Conservation (phyloP, 2,113 vertebrate genomes). For the Brachionichthys hirsutus region DNA sequence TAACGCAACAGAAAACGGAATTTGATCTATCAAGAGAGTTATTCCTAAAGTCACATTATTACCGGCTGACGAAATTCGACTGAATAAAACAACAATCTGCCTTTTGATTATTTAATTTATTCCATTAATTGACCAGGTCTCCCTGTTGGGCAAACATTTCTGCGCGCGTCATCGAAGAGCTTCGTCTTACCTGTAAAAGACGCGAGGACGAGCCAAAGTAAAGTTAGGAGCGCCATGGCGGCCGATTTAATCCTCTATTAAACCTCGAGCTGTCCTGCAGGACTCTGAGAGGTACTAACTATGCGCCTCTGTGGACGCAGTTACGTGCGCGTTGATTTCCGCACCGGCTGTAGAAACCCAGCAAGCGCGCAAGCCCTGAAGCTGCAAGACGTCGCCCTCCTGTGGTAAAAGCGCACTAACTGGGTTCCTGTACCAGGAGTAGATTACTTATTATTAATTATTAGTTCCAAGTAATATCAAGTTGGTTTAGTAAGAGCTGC, state of each 20-base stretch:
- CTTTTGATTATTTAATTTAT: no score
- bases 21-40: no score
- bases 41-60: no score
- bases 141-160: neutral
- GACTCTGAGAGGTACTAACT: neutral
- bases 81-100: no score
- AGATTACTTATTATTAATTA: no score
- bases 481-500: no score
- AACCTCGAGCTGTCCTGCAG: neutral
- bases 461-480: no score
- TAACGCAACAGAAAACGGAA: no score
- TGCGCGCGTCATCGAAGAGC: neutral
- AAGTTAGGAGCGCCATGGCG: constrained; percentile 24
- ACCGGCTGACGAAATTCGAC: no score
- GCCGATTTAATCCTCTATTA: neutral
- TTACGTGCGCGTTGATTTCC: neutral
- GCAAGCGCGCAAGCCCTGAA: no score
- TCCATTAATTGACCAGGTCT: no score
- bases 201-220: constrained; percentile 8
- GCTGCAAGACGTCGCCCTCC: neutral
- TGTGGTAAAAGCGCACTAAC: neutral
- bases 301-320: neutral
- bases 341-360: neutral
- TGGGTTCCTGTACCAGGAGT: no score
- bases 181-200: constrained; percentile 37